Conservation (phyloP, 1,140 invertebrate genomes). For the Acromyrmex charruanus region DNA sequence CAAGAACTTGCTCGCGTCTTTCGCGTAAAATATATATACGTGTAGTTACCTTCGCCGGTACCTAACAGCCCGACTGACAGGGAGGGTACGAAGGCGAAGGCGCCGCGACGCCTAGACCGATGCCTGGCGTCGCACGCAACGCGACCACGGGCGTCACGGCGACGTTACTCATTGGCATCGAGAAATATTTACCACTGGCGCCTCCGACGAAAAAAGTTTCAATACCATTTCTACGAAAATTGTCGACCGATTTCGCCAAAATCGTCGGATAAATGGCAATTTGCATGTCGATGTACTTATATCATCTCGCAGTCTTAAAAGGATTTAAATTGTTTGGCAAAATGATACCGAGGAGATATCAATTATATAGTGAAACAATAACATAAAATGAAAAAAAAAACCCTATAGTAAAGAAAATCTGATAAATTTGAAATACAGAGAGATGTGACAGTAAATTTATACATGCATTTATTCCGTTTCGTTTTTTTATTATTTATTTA, state of each 20-base stretch:
- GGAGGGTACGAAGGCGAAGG: slow-evolving; percentile 60
- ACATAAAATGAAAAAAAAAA: neutral
- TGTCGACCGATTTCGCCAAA: neutral
- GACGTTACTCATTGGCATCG: slow-evolving; percentile 46
- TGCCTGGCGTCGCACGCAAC: slow-evolving; percentile 75
- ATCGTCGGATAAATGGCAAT: neutral
- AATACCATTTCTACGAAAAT: neutral
- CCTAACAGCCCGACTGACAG: slow-evolving; percentile 20
- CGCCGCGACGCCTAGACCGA: slow-evolving; percentile 77
- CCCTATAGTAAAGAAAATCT: neutral
- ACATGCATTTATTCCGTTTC: neutral
- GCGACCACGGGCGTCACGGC: slow-evolving; percentile 35
- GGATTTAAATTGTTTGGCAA: neutral
- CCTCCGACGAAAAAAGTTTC: neutral
- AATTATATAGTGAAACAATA: neutral
- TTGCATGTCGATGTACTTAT: neutral
- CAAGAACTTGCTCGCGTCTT: slow-evolving; percentile 29
- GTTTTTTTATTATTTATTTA: neutral
- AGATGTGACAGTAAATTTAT: neutral
- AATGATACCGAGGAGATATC: neutral
- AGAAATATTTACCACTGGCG: slow-evolving; percentile 48
- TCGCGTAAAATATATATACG: slow-evolving; percentile 73
- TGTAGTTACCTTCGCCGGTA: slow-evolving; percentile 42
- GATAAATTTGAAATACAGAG: neutral
- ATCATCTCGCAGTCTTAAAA: neutral